Base-by-base conservation (phyloP, 1,140 invertebrate species). In the Anoplophora glabripennis region DNA sequence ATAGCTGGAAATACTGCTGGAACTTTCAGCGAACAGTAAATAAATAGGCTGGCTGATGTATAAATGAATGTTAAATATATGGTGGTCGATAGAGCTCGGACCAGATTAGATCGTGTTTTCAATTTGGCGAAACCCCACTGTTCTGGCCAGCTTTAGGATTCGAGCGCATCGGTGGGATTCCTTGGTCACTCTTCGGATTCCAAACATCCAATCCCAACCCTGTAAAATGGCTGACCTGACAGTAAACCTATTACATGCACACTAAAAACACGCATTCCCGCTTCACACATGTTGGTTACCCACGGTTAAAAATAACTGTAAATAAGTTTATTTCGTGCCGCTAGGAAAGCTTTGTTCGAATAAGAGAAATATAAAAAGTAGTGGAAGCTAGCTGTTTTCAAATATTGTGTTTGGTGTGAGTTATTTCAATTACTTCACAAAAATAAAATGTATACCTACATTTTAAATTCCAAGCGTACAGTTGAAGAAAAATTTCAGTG, bases 141-240 rank as follows among this genome's bases (percentile, higher is more conserved):
- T 49, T 45, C 41, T 53, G 61, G 61, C 65, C 61, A 55, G 65
- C 53, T 52, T 56, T 57, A 35, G 56, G 61, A 57, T 56, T 61
- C 45, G 47, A 59, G 46, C 49, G 53, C 59, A 56, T 61, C 59
- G 52, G 47, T 55, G 44, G 52, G 46, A 63, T 63, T 63, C 61
- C 53, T 63, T 55, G 56, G 61, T 59, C 60, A 62, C 42, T 40
- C 45, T 62, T 45, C 15, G 45, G 41, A 55, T 59, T 59, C 52
- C 56, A 35, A 41, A 48, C 42, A 45, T 53, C 49, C 56, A 57
- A 62, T 57, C 55, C 49, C 36, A 45, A 47, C 40, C 46, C 55
- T 33, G 56, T 57, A 61, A 65, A 61, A 65, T 65, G 63, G 63
- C 63, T 56, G 56, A 47, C 41, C 63, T 54, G 54, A 57, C 53